Evolutionary conservation across 1,140 invertebrate species (phyloP).

Genomic region (Diploscapter pachys): DNA sequence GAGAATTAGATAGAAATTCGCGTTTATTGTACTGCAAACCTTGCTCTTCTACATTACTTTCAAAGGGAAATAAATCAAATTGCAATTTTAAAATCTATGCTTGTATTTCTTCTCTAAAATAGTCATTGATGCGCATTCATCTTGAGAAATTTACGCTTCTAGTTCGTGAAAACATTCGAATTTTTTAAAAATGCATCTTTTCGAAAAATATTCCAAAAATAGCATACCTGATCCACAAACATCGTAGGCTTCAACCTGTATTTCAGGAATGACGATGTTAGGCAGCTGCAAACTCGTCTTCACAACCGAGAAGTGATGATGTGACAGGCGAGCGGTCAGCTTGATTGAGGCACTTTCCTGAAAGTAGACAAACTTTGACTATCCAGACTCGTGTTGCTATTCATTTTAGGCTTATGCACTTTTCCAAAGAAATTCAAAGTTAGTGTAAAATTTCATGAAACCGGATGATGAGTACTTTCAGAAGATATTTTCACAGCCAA

Average conservation of each 20-base stretch:
- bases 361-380: neutral
- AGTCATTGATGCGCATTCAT: conserved; percentile 61
- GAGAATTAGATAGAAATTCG: too few species aligned
- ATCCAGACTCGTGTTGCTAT: neutral
- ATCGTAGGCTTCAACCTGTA: conserved; percentile 19
- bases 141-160: too few species aligned
- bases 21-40: too few species aligned
- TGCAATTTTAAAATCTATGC: neutral
- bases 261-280: conserved; percentile 12
- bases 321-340: conserved; percentile 11
- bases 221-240: too few species aligned
- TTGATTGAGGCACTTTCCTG: conserved; percentile 8
- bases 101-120: conserved; percentile 69
- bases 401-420: too few species aligned
- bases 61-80: neutral
- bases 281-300: conserved; percentile 14
- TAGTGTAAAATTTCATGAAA: too few species aligned
- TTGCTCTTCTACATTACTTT: conserved; percentile 44
- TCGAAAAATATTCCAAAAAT: too few species aligned
- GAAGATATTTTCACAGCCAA: too few species aligned
- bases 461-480: too few species aligned
- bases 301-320: conserved; percentile 11
- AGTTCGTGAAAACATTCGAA: too few species aligned
- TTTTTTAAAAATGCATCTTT: too few species aligned
- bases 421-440: too few species aligned